These are phyloP conservation scores for Drosophila pectinifera DNA, from an alignment of 1,140 invertebrate genomes.

Conservation along the genomic window DNA sequence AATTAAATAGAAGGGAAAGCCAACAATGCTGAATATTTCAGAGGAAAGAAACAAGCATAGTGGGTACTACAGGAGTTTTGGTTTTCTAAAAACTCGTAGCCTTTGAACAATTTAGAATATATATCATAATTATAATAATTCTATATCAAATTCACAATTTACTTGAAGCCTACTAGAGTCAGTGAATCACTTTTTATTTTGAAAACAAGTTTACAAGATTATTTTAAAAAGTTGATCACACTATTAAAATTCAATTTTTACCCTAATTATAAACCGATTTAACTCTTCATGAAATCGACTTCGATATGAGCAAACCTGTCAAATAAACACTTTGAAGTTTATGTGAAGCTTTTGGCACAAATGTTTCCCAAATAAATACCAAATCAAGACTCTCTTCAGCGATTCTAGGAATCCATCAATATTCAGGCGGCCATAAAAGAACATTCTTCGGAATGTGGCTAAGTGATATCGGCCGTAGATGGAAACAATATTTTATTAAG, in stretches of 20 bases:
- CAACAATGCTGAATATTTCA: neutral
- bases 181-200: too few species aligned
- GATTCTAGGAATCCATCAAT: conserved; percentile 13
- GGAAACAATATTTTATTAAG: conserved; percentile 30
- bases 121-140: too few species aligned
- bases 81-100: too few species aligned
- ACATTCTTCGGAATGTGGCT: conserved; percentile 5
- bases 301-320: conserved; percentile 1
- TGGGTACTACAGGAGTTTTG: too few species aligned
- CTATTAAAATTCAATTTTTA: too few species aligned
- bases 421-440: conserved; percentile 12
- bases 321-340: conserved; percentile 5
- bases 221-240: neutral
- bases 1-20: conserved; percentile 13
- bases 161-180: too few species aligned
- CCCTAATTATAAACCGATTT: neutral
- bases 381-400: conserved; percentile 5
- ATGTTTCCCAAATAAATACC: neutral
- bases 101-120: too few species aligned
- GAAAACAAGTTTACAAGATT: neutral
- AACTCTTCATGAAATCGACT: neutral
- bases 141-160: too few species aligned
- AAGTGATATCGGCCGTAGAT: conserved; percentile 23
- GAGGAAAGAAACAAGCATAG: too few species aligned
- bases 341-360: conserved; percentile 9